These are phyloP conservation scores for Archivesica marissinica DNA, from an alignment of 1,140 invertebrate species.

Conservation along the genomic window DNA sequence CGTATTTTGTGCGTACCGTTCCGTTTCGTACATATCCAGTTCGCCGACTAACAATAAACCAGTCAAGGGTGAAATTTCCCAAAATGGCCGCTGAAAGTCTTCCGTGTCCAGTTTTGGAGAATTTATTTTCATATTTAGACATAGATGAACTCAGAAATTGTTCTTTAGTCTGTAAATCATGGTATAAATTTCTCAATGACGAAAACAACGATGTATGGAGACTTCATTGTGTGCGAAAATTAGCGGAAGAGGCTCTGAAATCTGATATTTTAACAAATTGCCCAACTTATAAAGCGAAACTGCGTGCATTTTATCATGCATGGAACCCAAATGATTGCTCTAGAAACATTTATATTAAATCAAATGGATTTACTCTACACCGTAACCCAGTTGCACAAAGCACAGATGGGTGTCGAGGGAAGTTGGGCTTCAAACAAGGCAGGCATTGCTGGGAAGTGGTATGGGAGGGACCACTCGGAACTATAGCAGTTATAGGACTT, in stretches of 20 bases:
- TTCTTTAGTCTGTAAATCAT: slow-evolving; percentile 96
- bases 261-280: slow-evolving; percentile 96
- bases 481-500: slow-evolving; percentile 87
- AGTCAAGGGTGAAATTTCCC: slow-evolving; percentile 24
- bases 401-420: slow-evolving; percentile 97
- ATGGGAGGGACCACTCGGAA: slow-evolving; percentile 97
- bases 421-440: slow-evolving; percentile 96
- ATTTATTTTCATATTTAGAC: slow-evolving; percentile 96
- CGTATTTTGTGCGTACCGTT: not conserved
- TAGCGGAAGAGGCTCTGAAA: slow-evolving; percentile 96
- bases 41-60: not conserved
- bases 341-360: slow-evolving; percentile 97
- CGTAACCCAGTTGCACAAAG: slow-evolving; percentile 99
- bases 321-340: slow-evolving; percentile 99
- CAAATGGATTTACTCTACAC: slow-evolving; percentile 98
- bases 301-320: slow-evolving; percentile 96
- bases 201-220: slow-evolving; percentile 98
- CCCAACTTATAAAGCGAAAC: slow-evolving; percentile 96
- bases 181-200: slow-evolving; percentile 95
- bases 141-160: slow-evolving; percentile 94
- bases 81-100: slow-evolving; percentile 83
- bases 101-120: slow-evolving; percentile 93
- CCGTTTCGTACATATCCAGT: not conserved
- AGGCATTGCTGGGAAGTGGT: slow-evolving; percentile 99
- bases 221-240: slow-evolving; percentile 93